A percentile compares a stretch with the other conserved stretches of the same genome.
These are phyloP conservation scores for Stictonetta naevosa DNA, from an alignment of 2,113 vertebrate genomes.

Conservation along the genomic window DNA sequence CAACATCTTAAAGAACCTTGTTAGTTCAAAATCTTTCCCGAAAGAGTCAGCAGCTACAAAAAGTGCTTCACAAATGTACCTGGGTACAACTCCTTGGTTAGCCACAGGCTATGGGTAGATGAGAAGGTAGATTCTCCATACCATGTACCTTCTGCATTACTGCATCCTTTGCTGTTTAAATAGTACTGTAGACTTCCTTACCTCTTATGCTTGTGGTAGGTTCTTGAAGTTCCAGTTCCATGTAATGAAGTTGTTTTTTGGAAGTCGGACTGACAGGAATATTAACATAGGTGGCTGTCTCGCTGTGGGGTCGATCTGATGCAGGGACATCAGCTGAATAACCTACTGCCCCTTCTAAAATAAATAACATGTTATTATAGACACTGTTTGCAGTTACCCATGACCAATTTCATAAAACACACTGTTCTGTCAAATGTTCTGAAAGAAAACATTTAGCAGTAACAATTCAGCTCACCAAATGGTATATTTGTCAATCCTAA, in stretches of 20 bases:
- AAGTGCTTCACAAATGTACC: neutral
- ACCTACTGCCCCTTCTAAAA: constrained; percentile 70
- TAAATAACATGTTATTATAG: neutral
- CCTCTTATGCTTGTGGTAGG: constrained; percentile 77
- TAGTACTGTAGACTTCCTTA: constrained; percentile 21
- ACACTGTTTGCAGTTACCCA: neutral
- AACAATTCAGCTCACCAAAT: neutral
- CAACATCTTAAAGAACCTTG: neutral
- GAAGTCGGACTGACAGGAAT: constrained; percentile 84
- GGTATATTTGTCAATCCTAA: neutral
- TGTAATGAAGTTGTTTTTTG: constrained; percentile 84
- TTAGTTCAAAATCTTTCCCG: neutral
- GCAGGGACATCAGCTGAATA: constrained; percentile 72
- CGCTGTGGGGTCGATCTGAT: constrained; percentile 73
- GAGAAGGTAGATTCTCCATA: neutral
- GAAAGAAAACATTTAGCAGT: neutral
- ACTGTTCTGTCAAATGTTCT: neutral
- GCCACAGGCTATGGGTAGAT: neutral
- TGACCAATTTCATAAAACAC: neutral
- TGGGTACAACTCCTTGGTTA: neutral
- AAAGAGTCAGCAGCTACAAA: neutral
- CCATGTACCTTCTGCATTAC: neutral
- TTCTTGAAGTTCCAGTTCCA: constrained; percentile 84
- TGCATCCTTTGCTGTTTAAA: neutral
- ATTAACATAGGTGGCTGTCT: constrained; percentile 83